phyloP scores from a whole-genome alignment of 2,113 vertebrate genomes.

The Irena cyanogastra region DNA sequence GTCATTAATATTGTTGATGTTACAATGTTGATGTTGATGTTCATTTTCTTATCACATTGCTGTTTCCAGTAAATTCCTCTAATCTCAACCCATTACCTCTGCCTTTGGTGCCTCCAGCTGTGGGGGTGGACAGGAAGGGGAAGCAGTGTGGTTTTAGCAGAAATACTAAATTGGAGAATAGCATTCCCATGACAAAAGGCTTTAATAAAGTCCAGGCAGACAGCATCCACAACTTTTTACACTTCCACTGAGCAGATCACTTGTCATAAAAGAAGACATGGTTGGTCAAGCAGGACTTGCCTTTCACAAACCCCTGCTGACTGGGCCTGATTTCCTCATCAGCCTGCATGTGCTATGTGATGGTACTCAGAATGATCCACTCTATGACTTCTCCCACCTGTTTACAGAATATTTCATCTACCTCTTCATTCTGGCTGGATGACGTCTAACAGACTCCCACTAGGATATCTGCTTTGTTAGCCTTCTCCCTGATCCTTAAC shows the following conservation, averaged over 20 bases:
- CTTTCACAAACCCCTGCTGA: background rate
- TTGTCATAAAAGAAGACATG: background rate
- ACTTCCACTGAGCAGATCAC: too few relatives aligned
- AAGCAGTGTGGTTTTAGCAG: background rate
- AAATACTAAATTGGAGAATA: background rate
- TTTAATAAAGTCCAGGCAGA: background rate
- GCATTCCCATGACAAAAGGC: background rate
- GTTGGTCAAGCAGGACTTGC: background rate
- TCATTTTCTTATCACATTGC: background rate
- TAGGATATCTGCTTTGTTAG: background rate
- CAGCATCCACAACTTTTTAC: background rate
- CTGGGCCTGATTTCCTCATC: background rate
- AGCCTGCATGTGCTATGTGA: background rate
- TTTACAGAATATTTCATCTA: background rate
- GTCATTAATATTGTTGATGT: background rate
- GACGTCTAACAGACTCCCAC: background rate
- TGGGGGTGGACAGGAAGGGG: fast-evolving
- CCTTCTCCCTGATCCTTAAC: background rate
- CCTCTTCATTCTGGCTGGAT: background rate
- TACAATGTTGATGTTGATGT: background rate
- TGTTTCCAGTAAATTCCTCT: background rate
- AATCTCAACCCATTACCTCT: background rate
- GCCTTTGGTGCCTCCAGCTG: background rate
- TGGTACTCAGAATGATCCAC: background rate
- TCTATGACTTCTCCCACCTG: background rate